Evolutionary conservation across 2,113 vertebrate species (phyloP), one percentile per base, ranked within the genome.

Genomic region (Fukomys damarensis): DNA sequence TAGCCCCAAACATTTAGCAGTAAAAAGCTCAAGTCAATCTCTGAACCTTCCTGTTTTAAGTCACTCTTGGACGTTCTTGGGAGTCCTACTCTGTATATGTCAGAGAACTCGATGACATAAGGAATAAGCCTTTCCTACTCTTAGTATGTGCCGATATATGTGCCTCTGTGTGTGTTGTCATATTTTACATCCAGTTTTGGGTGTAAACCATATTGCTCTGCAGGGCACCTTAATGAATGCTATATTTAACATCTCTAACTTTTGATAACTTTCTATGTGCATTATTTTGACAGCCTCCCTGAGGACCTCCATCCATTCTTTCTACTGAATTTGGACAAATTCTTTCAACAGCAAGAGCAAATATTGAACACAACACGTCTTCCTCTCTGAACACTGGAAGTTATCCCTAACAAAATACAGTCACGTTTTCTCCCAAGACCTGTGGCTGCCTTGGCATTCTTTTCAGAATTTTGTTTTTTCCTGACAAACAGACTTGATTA

Each of bases 401-500:
- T 56, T n/a, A 80, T 56, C 30, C 16, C 49, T 70, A 74, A 59
- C 0, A 7, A 86, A 94, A 66, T 24, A 46, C 0, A 79, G 19
- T 58, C 19, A 12, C 56, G 35, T 65, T 65, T 65, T 9, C 49
- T 14, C 38, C 38, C 81, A 86, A 74, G 54, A 24, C 70, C 30
- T 58, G 22, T 58, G 22, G 17, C 46, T 81, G 3, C 41, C 38
- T 46, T 41, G 32, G 10, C n/a, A 54, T 79, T 79, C 20, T 66
- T 85, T 5, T 56, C 43, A 19, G 35, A 30, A 81, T 80, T 54
- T 30, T 26, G 91, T 65, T 59, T 11, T 22, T 26, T 4, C 24
- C 76, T 58, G 52, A 30, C 8, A 86, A 32, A 28, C 66, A 84
- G 35, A 66, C 46, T 74, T 91, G 80, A 83, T 86, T 68, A 93